Percentiles rank a stretch among this genome's conserved stretches.
Conservation (phyloP, 2,797 vertebrate genomes). For the Melanotaenia nigrans region DNA sequence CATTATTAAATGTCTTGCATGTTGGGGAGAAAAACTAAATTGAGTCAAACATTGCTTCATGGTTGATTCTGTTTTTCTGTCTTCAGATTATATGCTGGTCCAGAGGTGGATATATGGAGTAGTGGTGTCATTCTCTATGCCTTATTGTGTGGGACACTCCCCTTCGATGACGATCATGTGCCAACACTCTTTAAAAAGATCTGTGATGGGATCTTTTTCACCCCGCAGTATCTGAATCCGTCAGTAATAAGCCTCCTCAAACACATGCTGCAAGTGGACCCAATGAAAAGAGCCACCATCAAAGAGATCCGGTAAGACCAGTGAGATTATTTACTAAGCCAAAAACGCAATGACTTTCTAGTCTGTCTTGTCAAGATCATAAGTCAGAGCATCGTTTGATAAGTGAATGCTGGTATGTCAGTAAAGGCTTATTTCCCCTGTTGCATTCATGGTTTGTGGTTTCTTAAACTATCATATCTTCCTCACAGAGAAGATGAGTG, state of each 20-base stretch:
- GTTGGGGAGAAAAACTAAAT: background rate
- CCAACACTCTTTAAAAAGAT: conserved; percentile 99
- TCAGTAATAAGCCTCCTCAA: conserved; percentile 94
- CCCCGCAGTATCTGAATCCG: conserved; percentile 95
- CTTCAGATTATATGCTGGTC: conserved; percentile 93
- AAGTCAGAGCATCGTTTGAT: background rate
- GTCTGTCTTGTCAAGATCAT: background rate
- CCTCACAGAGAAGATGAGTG: conserved; percentile 92
- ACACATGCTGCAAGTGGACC: conserved; percentile 98
- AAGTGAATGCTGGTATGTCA: background rate
- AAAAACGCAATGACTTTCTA: background rate
- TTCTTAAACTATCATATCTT: background rate
- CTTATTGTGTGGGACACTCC: conserved; percentile 94
- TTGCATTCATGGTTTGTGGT: background rate
- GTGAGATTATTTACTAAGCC: background rate
- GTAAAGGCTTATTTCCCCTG: background rate
- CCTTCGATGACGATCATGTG: conserved; percentile 98
- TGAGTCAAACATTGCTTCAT: background rate
- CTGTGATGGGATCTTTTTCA: conserved; percentile 99
- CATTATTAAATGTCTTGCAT: background rate
- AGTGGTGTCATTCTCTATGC: conserved; percentile 99
- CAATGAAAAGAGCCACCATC: conserved; percentile 98
- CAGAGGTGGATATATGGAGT: conserved; percentile 99
- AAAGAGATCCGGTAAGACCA: conserved; percentile 92
- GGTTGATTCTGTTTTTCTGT: background rate